Conservation (phyloP, 2,113 vertebrate species). For the Epinephelus cyanopodus region DNA sequence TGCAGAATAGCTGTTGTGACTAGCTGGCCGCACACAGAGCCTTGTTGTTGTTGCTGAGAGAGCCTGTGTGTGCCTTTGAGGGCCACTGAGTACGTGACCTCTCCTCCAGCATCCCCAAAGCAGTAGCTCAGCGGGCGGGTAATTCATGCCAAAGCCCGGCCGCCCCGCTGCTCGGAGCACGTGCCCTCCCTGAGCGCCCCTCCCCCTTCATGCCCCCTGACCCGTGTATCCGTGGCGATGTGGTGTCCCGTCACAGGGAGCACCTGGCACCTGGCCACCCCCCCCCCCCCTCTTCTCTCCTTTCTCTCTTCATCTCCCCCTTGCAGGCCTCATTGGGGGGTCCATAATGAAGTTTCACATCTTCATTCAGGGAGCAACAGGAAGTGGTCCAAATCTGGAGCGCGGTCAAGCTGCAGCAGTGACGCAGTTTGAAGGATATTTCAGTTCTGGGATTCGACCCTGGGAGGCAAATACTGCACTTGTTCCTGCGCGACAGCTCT, state of each 20-base stretch:
- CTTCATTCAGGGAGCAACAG: conserved; percentile 53
- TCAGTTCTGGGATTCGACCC: not conserved
- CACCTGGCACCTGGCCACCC: conserved; percentile 85
- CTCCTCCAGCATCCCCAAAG: conserved; percentile 57
- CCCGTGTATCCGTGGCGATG: conserved; percentile 61
- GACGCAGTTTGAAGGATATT: conserved; percentile 33
- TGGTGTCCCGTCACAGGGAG: conserved; percentile 66
- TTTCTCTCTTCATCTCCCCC: not conserved
- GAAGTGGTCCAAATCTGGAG: conserved; percentile 35
- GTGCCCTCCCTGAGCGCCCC: conserved; percentile 32
- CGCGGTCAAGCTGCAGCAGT: not conserved
- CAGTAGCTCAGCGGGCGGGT: conserved; percentile 58
- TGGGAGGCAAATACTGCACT: not conserved
- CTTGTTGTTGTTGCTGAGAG: conserved; percentile 55
- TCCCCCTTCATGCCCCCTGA: conserved; percentile 34
- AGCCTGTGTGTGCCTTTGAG: conserved; percentile 64
- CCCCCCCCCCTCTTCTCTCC: conserved; percentile 16
- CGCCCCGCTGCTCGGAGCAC: conserved; percentile 61
- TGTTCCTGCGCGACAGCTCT: not conserved
- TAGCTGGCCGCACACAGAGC: conserved; percentile 47
- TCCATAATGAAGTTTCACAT: conserved; percentile 59
- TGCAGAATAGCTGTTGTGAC: conserved; percentile 67
- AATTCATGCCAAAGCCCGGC: conserved; percentile 73
- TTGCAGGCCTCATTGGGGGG: conserved; percentile 29
- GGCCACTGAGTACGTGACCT: conserved; percentile 76